phyloP scores from a whole-genome alignment of 2,797 vertebrate species.

The Cryptoprocta ferox region DNA sequence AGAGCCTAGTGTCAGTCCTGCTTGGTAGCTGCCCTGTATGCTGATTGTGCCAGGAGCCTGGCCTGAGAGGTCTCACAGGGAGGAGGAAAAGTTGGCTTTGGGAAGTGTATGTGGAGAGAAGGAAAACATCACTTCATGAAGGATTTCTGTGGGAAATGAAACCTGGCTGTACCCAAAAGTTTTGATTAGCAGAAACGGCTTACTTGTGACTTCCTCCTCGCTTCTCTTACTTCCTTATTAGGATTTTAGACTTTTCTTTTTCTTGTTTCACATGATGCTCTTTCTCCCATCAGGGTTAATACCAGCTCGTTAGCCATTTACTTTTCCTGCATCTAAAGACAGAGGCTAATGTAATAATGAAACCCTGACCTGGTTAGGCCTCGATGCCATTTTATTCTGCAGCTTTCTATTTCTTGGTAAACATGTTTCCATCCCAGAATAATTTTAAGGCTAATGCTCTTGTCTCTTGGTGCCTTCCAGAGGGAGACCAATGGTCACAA shows the following conservation, averaged over 20 bases:
- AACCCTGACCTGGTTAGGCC: constrained; percentile 82
- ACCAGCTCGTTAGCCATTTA: constrained; percentile 79
- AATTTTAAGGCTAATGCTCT: constrained; percentile 77
- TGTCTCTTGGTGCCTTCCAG: constrained; percentile 66
- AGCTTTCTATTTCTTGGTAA: constrained; percentile 81
- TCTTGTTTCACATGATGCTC: constrained; percentile 66
- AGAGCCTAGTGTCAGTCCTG: not conserved
- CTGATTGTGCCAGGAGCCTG: constrained; percentile 63
- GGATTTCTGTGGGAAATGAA: constrained; percentile 79
- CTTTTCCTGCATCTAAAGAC: constrained; percentile 79
- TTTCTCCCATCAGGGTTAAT: constrained; percentile 55
- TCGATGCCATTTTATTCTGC: constrained; percentile 70
- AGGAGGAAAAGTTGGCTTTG: constrained; percentile 77
- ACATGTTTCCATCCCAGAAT: constrained; percentile 78
- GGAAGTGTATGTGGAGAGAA: constrained; percentile 77
- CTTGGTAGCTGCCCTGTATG: constrained; percentile 5
- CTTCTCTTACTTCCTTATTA: constrained; percentile 40
- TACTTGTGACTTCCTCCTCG: constrained; percentile 67
- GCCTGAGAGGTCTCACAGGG: constrained; percentile 62
- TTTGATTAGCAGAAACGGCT: constrained; percentile 78
- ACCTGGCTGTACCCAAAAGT: not conserved
- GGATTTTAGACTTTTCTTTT: not conserved
- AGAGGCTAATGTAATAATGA: constrained; percentile 83
- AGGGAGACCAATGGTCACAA: not conserved
- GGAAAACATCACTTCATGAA: constrained; percentile 71